phyloP scores from a whole-genome alignment of 1,140 invertebrate genomes.

The Tenebrio molitor region DNA sequence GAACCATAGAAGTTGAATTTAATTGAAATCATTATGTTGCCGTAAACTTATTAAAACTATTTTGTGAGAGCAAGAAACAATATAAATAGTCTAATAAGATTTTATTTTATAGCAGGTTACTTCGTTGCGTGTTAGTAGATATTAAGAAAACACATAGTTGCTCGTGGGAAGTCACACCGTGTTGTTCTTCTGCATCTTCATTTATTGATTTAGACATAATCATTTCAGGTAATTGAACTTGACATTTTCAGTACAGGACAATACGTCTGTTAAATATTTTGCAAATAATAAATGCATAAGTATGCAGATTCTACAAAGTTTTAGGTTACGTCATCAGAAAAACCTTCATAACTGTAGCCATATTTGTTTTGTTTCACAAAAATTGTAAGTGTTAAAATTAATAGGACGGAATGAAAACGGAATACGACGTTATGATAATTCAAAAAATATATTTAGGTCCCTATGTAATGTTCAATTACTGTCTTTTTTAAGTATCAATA shows the following conservation, averaged over 20 bases:
- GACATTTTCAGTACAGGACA: conserved; percentile 23
- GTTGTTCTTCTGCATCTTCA: conserved; percentile 39
- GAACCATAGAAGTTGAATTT: conserved; percentile 4
- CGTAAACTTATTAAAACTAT: conserved; percentile 42
- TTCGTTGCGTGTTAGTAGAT: conserved; percentile 49
- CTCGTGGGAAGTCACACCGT: conserved; percentile 38
- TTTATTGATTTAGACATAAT: background rate
- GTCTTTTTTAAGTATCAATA: conserved; percentile 19
- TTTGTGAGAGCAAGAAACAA: conserved; percentile 45
- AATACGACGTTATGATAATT: too few relatives aligned
- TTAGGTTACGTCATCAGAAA: too few relatives aligned
- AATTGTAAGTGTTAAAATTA: too few relatives aligned
- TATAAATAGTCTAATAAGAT: conserved; percentile 50
- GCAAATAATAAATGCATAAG: too few relatives aligned
- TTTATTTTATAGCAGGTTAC: conserved; percentile 44
- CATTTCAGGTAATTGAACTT: background rate
- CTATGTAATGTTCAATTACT: conserved; percentile 20
- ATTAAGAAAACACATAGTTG: conserved; percentile 41
- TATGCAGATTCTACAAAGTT: too few relatives aligned
- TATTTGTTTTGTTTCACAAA: too few relatives aligned
- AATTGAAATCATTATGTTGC: conserved; percentile 23
- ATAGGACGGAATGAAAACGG: too few relatives aligned
- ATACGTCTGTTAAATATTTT: too few relatives aligned
- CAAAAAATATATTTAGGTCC: conserved; percentile 11
- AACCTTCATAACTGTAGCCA: too few relatives aligned